Conservation (phyloP, 2,888 invertebrate species). For the Dioctria rufipes region DNA sequence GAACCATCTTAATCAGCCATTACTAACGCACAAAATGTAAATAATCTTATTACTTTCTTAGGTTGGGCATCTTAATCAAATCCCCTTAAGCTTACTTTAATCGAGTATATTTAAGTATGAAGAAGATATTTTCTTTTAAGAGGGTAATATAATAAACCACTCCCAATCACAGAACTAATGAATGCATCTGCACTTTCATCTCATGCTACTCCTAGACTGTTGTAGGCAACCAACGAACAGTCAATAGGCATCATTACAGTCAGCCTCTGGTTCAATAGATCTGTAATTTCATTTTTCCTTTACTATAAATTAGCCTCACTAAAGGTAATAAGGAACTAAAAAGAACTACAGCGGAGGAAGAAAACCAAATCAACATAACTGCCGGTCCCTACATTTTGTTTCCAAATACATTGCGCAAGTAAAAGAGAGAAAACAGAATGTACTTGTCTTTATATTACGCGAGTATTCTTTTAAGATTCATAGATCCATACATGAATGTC, state of each 20-base stretch:
- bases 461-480: slow-evolving; percentile 10
- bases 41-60: slow-evolving; percentile 26
- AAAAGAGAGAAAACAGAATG: slow-evolving; percentile 16
- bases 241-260: slow-evolving; percentile 51
- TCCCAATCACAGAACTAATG: neutral
- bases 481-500: slow-evolving; percentile 7
- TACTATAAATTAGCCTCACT: slow-evolving; percentile 51
- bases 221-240: slow-evolving; percentile 8
- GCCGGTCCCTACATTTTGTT: slow-evolving; percentile 1
- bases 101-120: neutral
- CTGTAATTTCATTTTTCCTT: slow-evolving; percentile 51
- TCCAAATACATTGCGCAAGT: slow-evolving; percentile 15
- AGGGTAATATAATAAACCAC: slow-evolving; percentile 25
- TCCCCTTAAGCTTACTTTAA: slow-evolving; percentile 14
- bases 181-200: slow-evolving; percentile 36
- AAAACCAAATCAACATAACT: neutral
- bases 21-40: slow-evolving; percentile 20
- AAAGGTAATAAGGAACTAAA: slow-evolving; percentile 25
- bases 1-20: slow-evolving; percentile 23
- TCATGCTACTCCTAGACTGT: neutral
- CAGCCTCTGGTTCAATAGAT: slow-evolving; percentile 47
- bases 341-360: neutral
- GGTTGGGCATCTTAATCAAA: slow-evolving; percentile 47
- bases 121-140: slow-evolving; percentile 3
- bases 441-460: slow-evolving; percentile 15